Evolutionary conservation across 2,888 invertebrate genomes (phyloP).

Genomic region (Cerceris ruficornis): DNA sequence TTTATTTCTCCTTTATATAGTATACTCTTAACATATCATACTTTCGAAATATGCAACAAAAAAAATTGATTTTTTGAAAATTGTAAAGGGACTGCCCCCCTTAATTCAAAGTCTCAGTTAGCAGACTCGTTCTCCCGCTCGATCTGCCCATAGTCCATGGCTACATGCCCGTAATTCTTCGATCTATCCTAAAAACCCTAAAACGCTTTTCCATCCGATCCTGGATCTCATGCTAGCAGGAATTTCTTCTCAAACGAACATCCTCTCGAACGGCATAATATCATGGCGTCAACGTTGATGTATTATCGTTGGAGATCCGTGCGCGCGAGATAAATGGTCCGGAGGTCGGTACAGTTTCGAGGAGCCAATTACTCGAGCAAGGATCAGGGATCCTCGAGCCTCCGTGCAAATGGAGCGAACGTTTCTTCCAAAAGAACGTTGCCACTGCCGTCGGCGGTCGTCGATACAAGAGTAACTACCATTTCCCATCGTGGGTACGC

Average conservation of each 20-base stretch:
- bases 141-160: conserved; percentile 60
- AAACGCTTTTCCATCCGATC: background rate
- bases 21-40: too few species aligned
- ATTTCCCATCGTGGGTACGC: conserved; percentile 67
- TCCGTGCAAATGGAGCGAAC: conserved; percentile 14
- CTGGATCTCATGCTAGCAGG: too few species aligned
- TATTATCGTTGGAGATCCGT: background rate
- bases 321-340: too few species aligned
- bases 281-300: too few species aligned
- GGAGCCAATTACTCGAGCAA: conserved; percentile 1
- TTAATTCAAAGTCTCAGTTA: too few species aligned
- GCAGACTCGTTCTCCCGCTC: conserved; percentile 54
- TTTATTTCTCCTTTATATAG: too few species aligned
- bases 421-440: conserved; percentile 49
- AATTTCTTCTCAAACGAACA: too few species aligned
- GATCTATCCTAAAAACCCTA: background rate
- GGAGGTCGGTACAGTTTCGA: too few species aligned
- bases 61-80: too few species aligned
- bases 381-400: conserved; percentile 7
- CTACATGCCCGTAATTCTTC: conserved; percentile 51
- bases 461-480: conserved; percentile 68
- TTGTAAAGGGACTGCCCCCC: conserved; percentile 71
- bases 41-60: too few species aligned
- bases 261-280: too few species aligned
- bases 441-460: conserved; percentile 60